Percentiles rank a stretch among this genome's conserved stretches.
phyloP scores from a whole-genome alignment of 2,888 invertebrate genomes.

The Agrilus mali region DNA sequence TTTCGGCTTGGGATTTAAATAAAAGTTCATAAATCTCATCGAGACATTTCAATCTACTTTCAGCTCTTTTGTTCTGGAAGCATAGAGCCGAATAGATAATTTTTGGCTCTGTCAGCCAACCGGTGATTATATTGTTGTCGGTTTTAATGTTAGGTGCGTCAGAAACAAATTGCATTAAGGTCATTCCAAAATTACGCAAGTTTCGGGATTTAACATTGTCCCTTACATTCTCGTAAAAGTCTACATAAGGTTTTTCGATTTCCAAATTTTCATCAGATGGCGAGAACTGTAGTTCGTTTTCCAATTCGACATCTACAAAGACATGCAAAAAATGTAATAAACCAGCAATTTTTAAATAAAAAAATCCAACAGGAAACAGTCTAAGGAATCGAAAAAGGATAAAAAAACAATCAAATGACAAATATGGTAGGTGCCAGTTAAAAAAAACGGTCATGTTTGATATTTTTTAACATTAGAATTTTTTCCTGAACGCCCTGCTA shows the following conservation, averaged over 20 bases:
- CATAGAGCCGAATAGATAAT: conserved; percentile 24
- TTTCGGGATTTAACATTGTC: conserved; percentile 15
- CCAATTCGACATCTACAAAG: conserved; percentile 12
- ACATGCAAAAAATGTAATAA: neutral
- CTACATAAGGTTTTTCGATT: conserved; percentile 26
- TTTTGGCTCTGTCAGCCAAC: conserved; percentile 29
- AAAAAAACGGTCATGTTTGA: no score
- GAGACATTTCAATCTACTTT: conserved; percentile 26
- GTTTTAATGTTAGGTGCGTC: conserved; percentile 21
- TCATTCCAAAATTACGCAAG: conserved; percentile 22
- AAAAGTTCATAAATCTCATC: conserved; percentile 29
- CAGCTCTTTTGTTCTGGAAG: conserved; percentile 27
- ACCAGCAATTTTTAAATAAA: no score
- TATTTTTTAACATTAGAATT: no score
- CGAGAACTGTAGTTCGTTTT: conserved; percentile 11
- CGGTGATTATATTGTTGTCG: conserved; percentile 8
- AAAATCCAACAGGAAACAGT: no score
- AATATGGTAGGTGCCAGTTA: no score
- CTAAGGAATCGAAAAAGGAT: no score
- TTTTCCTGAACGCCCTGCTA: no score
- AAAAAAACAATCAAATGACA: no score
- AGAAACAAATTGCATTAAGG: conserved; percentile 26
- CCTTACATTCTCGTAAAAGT: conserved; percentile 24
- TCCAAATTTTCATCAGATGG: conserved; percentile 23
- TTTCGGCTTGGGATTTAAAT: conserved; percentile 19